Percentiles rank a stretch among this genome's conserved stretches.
Evolutionary conservation across 1,140 invertebrate genomes (phyloP).

Genomic region (Pseudobourletiella spinata): DNA sequence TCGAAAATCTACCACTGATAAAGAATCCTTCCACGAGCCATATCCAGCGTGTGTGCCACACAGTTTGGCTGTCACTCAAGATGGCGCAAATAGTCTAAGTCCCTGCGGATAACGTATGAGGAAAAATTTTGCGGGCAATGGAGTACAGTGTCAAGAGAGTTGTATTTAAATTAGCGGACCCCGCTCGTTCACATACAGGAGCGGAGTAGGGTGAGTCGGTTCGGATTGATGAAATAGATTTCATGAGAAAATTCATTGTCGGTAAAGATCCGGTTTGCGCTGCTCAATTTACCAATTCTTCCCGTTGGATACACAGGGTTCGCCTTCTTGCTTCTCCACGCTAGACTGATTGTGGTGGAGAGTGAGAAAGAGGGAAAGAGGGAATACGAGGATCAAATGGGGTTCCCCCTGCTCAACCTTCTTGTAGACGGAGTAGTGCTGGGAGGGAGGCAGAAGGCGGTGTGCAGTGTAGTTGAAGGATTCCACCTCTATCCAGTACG

Average conservation of each 20-base stretch:
- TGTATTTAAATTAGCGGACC: not conserved
- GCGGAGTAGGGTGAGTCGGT: not conserved
- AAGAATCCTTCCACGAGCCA: no score
- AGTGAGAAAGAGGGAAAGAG: not conserved
- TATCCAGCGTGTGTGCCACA: no score
- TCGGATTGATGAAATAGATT: not conserved
- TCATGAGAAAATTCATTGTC: conserved; percentile 8
- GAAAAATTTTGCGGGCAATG: not conserved
- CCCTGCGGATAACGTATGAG: not conserved
- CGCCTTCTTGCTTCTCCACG: not conserved
- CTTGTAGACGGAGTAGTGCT: no score
- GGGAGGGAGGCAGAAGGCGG: no score
- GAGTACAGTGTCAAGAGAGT: not conserved
- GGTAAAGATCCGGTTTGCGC: conserved; percentile 8
- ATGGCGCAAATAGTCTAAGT: no score
- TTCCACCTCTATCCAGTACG: no score
- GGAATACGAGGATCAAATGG: not conserved
- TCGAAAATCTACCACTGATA: no score
- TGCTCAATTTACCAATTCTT: conserved; percentile 20
- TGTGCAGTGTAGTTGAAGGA: no score
- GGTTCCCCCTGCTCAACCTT: not conserved
- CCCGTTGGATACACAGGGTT: not conserved
- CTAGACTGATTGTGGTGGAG: no score
- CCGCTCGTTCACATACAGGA: not conserved
- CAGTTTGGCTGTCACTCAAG: no score